Percentiles rank a stretch among this genome's conserved stretches.
Evolutionary conservation across 2,113 vertebrate species (phyloP).

Genomic region (Promerops cafer): DNA sequence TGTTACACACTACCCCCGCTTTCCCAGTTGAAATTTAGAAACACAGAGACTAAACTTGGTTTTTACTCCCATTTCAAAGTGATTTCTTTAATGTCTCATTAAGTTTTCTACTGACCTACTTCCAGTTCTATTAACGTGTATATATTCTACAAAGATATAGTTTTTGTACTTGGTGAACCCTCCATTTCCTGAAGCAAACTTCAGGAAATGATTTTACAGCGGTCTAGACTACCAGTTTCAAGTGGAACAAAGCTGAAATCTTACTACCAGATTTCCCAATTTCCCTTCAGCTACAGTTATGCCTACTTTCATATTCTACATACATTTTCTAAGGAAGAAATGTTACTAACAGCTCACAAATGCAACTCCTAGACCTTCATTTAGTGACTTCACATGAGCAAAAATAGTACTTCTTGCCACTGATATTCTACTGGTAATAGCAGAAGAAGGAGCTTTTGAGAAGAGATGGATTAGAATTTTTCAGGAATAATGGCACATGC

Average conservation of each 20-base stretch:
- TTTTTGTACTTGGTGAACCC: background rate
- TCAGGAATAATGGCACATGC: background rate
- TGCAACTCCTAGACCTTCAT: background rate
- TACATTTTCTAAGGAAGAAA: background rate
- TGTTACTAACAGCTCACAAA: background rate
- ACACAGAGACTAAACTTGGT: background rate
- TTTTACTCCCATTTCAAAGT: background rate
- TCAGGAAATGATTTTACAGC: background rate
- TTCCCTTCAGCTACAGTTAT: background rate
- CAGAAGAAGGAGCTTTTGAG: background rate
- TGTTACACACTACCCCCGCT: accelerated
- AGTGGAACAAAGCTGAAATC: background rate
- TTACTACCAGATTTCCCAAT: background rate
- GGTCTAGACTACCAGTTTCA: background rate
- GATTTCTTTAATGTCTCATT: background rate
- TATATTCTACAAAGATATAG: background rate
- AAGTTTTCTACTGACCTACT: background rate
- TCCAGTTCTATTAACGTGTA: background rate
- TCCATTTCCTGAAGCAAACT: background rate
- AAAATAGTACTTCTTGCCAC: background rate
- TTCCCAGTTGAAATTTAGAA: background rate
- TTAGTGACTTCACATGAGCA: background rate
- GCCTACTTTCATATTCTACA: background rate
- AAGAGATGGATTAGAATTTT: background rate
- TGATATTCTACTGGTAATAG: background rate